Base-by-base conservation (phyloP, 2,797 vertebrate species). In the Darevskia nairensis region DNA sequence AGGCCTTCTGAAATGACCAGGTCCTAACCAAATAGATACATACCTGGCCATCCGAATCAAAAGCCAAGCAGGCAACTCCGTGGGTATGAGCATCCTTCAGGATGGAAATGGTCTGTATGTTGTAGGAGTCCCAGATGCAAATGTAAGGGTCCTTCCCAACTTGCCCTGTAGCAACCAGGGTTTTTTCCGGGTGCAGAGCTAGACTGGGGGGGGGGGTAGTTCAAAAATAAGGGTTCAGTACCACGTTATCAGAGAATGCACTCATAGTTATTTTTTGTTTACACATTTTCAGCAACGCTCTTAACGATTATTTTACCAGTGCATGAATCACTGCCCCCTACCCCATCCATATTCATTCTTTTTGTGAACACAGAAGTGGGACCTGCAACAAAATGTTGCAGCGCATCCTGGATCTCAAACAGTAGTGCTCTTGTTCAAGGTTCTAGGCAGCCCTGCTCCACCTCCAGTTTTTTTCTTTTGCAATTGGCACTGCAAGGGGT, bases 61-160 rank as follows among this genome's bases (percentile, higher is more conserved):
- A 99, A 90, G 98, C 97, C 92, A 99, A 96, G 92, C 98, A 99
- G 90, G 99, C 98, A 5, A 99, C 97, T 25, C 99, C 99, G 35
- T 99, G 98, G 0, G 98, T 99, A 91, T 99, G 99, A 1, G 97
- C 96, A 87, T 99, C 99, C 94, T 99, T 97, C 91, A 99, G 97
- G 93, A 99, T 98, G 94, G 99, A 99, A 32, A 99, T 97, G 0
- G 98, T 98, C 92, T 98, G 98, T 86, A 98, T 95, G 0, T 96
- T 96, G 88, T 98, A 98, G 1, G 98, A 98, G 95, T 99, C 98
- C 99, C 99, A 99, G 92, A 99, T 94, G 82, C 99, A 99, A 90
- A 99, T 97, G 90, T 97, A 99, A 0, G 98, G 98, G 72, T 99
- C 98, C 88, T 98, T 98, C 2, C 99, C 99, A 89, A 99, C 99